Base-by-base conservation (phyloP, 2,113 vertebrate genomes). In the Corydoras maculifer region DNA sequence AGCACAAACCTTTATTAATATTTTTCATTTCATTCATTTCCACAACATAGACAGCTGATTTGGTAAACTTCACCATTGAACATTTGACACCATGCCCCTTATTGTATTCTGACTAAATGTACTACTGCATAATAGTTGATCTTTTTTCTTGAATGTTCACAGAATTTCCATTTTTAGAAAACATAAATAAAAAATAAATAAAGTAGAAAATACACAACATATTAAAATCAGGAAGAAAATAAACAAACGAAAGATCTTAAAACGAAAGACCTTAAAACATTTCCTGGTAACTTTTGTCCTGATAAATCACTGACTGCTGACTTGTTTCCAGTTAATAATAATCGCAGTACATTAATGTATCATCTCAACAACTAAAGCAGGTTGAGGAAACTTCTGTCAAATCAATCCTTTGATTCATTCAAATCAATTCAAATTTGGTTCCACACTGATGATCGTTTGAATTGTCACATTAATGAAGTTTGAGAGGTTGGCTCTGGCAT, bases 41-140 rank as follows among this genome's bases (percentile, higher is more conserved):
- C 83, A 84, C 83, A 82, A 83, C 83, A 84, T 84, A 76, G 76
- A 82, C 79, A 80, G 77, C 69, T 75, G 74, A 76, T 82, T 82
- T 81, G 74, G 75, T 80, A 78, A 81, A 83, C 62, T 79, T 83
- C 76, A 84, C 79, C 73, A 79, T 73, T 77, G 73, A 73, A 83
- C 77, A 79, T 81, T 77, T 82, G 76, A 83, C 81, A 83, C 81
- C 68, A 81, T 79, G 75, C 77, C 83, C 79, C 75, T 78, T 83
- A 79, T 75, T 74, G 74, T 82, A 77, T 69, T 70, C 66, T 74
- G 75, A 78, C 72, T 78, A 78, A 70, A 80, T 72, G 75, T 77
- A 80, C 77, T 79, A 82, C 80, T 80, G 77, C 79, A 80, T 81
- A 80, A 78, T 77, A 70, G 65, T 77, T 69, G 67, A 58, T 63